Percentiles rank a stretch among this genome's conserved stretches.
Evolutionary conservation across 2,797 vertebrate species (phyloP).

Genomic region (Halcyon badia): DNA sequence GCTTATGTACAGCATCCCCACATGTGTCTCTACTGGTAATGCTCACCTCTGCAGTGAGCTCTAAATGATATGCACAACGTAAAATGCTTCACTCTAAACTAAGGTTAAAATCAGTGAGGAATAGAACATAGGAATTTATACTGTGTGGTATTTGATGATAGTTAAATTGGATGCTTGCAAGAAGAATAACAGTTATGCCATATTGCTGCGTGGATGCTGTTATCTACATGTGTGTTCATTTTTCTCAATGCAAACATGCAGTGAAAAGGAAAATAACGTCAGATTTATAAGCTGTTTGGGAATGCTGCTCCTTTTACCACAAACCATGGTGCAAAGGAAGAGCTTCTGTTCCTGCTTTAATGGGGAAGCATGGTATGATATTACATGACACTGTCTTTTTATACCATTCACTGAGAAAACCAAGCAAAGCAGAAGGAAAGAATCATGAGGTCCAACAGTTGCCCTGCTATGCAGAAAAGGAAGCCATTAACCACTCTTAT

Average conservation of each 20-base stretch:
- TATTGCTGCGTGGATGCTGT: constrained; percentile 29
- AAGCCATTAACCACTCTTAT: not conserved
- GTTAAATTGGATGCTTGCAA: not conserved
- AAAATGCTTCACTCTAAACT: not conserved
- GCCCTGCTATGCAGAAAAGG: not conserved
- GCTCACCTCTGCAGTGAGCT: not conserved
- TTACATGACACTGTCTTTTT: not conserved
- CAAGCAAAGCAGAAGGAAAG: not conserved
- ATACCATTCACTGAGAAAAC: not conserved
- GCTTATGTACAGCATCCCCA: not conserved
- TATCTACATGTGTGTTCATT: constrained; percentile 7
- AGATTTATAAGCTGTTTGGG: constrained; percentile 28
- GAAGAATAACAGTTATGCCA: constrained; percentile 9
- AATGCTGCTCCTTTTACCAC: constrained; percentile 54
- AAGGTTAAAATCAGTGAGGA: not conserved
- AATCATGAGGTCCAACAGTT: not conserved
- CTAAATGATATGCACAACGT: not conserved
- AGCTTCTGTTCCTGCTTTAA: not conserved
- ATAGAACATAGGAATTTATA: not conserved
- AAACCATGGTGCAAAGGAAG: not conserved
- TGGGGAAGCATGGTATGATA: no score
- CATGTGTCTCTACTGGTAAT: not conserved
- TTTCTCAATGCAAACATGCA: constrained; percentile 37
- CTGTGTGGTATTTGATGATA: not conserved
- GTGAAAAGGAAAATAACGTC: constrained; percentile 19